Conservation (phyloP, 2,113 vertebrate species). For the Syngnathoides biaculeatus region DNA sequence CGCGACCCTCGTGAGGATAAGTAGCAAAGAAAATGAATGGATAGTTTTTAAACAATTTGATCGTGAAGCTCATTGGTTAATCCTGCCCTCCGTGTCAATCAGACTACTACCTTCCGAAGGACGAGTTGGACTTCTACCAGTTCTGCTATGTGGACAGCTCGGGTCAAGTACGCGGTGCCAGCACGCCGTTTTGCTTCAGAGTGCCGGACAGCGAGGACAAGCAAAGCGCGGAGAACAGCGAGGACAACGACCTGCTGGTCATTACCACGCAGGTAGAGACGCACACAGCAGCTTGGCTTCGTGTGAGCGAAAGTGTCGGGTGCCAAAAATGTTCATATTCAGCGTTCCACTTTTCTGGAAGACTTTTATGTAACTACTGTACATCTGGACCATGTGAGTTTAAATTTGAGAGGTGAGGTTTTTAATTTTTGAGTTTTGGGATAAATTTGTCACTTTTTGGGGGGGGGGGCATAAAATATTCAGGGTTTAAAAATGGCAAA, state of each 20-base stretch:
- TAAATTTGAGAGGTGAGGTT: no score
- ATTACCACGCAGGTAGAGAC: slow-evolving; percentile 72
- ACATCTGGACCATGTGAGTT: no score
- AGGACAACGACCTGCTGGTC: slow-evolving; percentile 67
- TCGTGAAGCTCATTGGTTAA: no score
- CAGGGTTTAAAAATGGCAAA: no score
- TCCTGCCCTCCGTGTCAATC: background rate
- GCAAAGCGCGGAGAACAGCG: slow-evolving; percentile 37
- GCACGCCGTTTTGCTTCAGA: slow-evolving; percentile 73
- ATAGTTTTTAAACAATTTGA: no score
- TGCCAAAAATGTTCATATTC: background rate
- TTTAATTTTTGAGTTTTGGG: no score
- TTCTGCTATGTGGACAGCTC: slow-evolving; percentile 74
- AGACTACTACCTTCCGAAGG: slow-evolving; percentile 75
- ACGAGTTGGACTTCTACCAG: slow-evolving; percentile 77
- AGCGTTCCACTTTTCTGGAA: background rate
- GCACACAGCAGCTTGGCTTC: background rate
- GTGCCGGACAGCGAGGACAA: slow-evolving; percentile 18
- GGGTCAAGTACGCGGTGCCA: slow-evolving; percentile 72
- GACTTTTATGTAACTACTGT: background rate
- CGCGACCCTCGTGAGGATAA: no score
- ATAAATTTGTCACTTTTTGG: no score
- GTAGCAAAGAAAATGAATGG: no score
- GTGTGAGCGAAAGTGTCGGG: background rate
- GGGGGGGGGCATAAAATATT: no score